These are phyloP conservation scores for Agrilus mali DNA, from an alignment of 2,888 invertebrate species.

Conservation along the genomic window DNA sequence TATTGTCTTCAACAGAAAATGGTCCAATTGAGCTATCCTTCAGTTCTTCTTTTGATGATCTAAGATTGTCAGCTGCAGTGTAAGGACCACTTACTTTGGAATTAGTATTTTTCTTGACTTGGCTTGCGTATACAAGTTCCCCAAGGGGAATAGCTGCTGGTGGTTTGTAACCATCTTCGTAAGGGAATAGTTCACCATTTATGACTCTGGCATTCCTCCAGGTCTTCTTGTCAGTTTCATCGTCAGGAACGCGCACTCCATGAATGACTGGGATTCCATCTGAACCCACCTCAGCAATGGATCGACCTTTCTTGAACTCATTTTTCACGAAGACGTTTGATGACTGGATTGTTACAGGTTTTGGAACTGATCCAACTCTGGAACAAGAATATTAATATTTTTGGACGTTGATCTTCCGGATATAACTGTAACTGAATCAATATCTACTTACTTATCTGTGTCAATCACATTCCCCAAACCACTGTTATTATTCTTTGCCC, in stretches of 20 bases:
- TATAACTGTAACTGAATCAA: too few relatives aligned
- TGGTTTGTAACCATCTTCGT: conserved; percentile 55
- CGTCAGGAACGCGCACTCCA: conserved; percentile 72
- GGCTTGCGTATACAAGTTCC: conserved; percentile 39
- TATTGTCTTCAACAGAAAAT: conserved; percentile 47
- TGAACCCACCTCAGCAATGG: conserved; percentile 49
- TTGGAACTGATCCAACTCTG: conserved; percentile 42
- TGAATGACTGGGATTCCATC: conserved; percentile 73
- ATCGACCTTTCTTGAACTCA: conserved; percentile 49
- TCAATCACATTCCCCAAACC: conserved; percentile 26
- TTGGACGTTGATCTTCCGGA: too few relatives aligned
- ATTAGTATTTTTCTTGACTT: conserved; percentile 10
- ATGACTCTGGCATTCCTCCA: conserved; percentile 85
- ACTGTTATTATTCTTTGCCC: conserved; percentile 25
- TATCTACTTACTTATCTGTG: conserved; percentile 24
- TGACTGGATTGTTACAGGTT: conserved; percentile 56
- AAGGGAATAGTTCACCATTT: conserved; percentile 67
- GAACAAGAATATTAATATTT: conserved; percentile 10
- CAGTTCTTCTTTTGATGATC: conserved; percentile 28
- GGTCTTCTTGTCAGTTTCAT: conserved; percentile 63
- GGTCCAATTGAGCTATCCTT: conserved; percentile 33
- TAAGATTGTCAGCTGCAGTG: conserved; percentile 48
- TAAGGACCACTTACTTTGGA: conserved; percentile 40
- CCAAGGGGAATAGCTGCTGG: conserved; percentile 47
- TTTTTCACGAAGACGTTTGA: conserved; percentile 44